Conservation (phyloP, 2,113 vertebrate genomes). For the Puma concolor region DNA sequence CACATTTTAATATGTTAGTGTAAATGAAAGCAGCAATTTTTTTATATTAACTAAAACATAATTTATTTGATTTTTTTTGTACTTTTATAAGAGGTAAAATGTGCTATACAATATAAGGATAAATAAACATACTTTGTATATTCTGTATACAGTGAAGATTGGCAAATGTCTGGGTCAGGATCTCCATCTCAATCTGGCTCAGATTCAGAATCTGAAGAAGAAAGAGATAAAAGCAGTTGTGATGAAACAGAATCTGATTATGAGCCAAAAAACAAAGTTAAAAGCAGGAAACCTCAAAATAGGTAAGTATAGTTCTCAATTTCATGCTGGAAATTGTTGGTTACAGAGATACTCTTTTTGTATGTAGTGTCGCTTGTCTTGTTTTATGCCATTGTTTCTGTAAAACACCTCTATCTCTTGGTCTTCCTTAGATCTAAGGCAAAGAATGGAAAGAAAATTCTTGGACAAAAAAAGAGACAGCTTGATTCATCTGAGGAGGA, state of each 20-base stretch:
- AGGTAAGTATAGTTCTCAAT: slow-evolving; percentile 86
- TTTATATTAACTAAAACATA: not conserved
- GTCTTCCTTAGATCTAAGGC: slow-evolving; percentile 88
- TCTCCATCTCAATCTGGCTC: slow-evolving; percentile 88
- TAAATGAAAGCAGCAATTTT: not conserved
- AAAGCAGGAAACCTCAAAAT: slow-evolving; percentile 94
- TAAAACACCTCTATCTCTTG: not conserved
- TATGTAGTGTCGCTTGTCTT: not conserved
- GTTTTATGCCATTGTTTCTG: not conserved
- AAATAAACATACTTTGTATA: slow-evolving; percentile 48
- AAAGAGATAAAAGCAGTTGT: slow-evolving; percentile 88
- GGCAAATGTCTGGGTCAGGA: slow-evolving; percentile 95
- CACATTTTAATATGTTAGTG: not conserved
- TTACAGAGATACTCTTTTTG: not conserved
- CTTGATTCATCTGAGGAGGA: slow-evolving; percentile 91
- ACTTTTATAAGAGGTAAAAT: slow-evolving; percentile 49
- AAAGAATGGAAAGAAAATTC: slow-evolving; percentile 94
- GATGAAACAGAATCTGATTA: slow-evolving; percentile 98
- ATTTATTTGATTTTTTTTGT: slow-evolving; percentile 39
- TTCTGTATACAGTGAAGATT: slow-evolving; percentile 87
- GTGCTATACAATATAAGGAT: not conserved
- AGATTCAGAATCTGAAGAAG: slow-evolving; percentile 92
- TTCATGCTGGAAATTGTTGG: slow-evolving; percentile 5
- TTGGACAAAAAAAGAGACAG: slow-evolving; percentile 90
- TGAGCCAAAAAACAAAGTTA: slow-evolving; percentile 97